Percentiles rank a stretch among this genome's conserved stretches.
These are phyloP conservation scores for Muraenolepis orangiensis DNA, from an alignment of 2,797 vertebrate species.

Conservation along the genomic window DNA sequence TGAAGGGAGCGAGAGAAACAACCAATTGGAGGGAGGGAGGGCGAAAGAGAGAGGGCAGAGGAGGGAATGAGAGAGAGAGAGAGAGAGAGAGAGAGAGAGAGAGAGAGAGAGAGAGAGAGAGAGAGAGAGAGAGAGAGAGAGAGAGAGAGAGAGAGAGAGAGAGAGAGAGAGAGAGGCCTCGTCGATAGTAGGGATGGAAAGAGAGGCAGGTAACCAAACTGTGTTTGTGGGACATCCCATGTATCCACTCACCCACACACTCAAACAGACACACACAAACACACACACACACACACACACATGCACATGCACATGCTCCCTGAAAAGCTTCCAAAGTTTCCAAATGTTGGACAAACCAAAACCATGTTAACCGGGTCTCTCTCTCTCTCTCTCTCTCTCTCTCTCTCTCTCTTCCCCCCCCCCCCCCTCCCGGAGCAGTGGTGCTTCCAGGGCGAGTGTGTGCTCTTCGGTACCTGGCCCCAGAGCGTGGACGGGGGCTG, in stretches of 20 bases:
- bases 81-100: slow-evolving; percentile 10
- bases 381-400: neutral
- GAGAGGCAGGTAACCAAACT: neutral
- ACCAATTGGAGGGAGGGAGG: neutral
- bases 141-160: slow-evolving; percentile 1
- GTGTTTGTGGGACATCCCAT: too few relatives aligned
- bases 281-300: neutral
- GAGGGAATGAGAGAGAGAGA: slow-evolving; percentile 8
- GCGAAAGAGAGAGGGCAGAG: slow-evolving; percentile 1
- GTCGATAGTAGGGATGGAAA: slow-evolving; percentile 6
- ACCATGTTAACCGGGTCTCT: neutral
- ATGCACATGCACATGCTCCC: neutral
- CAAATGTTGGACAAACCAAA: neutral
- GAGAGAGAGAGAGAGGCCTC: neutral
- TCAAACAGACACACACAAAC: too few relatives aligned
- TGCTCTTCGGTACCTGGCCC: slow-evolving; percentile 92
- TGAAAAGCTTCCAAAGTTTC: neutral
- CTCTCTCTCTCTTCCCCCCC: neutral
- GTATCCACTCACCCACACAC: neutral
- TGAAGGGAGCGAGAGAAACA: too few relatives aligned
- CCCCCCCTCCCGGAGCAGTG: slow-evolving; percentile 72
- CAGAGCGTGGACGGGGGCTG: slow-evolving; percentile 90
- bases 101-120: neutral
- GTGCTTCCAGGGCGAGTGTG: slow-evolving; percentile 97
- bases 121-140: neutral